Evolutionary conservation across 2,113 vertebrate species (phyloP), one percentile per base, ranked within the genome.

Genomic region (Copsychus sechellarum): DNA sequence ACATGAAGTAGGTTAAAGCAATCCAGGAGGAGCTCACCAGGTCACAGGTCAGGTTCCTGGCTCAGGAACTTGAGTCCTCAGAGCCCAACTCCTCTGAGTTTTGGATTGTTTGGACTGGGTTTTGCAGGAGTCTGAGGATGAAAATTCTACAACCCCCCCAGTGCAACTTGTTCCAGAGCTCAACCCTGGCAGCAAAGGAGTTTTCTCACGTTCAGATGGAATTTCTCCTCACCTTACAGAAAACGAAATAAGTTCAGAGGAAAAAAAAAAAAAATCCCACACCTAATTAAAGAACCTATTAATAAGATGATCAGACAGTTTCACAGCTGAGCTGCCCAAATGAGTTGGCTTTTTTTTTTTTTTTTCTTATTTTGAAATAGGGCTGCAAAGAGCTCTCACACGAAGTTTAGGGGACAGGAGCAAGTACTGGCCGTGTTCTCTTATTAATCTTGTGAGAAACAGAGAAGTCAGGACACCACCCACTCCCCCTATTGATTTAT

Each of bases 201-300:
- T 85, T 79, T 58, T 87, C 86, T 72, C 73, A 60, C 0, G 0
- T 72, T 72, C 40, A 23, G 31, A 31, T 11, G 24, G 42, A 78
- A 85, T 78, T 81, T 70, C 83, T 78, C 74, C 74, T 88, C 54
- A 65, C 40, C 24, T 90, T 72, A 60, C 36, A 61, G n/a, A 54
- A 61, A 62, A 86, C 53, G 31, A 45, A 86, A 18, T 33, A 77
- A 78, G 81, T 70, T 94, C 62, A 88, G 33, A 83, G 57, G 10
- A 5, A 62, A 70, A 72, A 77, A 70, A 72, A 77, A 40, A 70
- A 56, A 72, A 70, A 81, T 12, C 58, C 45, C 62, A 24, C 38
- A 82, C 21, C 92, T 88, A 95, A 95, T 95, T 90, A 92, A 90
- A 60, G 45, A 34, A 71, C 34, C 80, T 94, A 82, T 86, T 85